Base-by-base conservation (phyloP, 2,113 vertebrate species). In the Coturnix japonica region DNA sequence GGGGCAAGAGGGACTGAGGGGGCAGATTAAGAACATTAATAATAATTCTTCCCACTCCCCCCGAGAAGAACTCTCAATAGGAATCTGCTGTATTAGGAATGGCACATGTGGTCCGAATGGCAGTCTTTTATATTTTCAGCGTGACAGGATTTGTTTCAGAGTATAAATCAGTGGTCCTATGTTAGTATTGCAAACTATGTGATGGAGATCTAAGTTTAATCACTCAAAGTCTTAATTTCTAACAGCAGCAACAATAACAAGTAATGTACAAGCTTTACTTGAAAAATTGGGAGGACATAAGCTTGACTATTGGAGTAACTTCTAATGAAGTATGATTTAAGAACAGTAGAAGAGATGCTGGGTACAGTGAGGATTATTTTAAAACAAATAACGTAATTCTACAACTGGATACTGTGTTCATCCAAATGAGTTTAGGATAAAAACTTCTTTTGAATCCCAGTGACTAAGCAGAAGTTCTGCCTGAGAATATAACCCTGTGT, bases 41-140 rank as follows among this genome's bases (percentile, higher is more conserved):
- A 30, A 16, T 28, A 53, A 31, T 18, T 7, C 10, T 11, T 14
- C 14, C 16, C 0, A 3, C 1, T 5, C 11, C 8, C 1, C 26
- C 43, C 1, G 2, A 19, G 39, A 61, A 31, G 41, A 84, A 41
- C 8, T 3, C 2, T 26, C 46, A 54, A 22, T 37, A 74, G 5
- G 35, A 67, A 39, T 66, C 16, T 66, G 10, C 30, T 63, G 3
- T 54, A 13, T 46, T 74, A 74, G 39, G 82, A 70, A 85, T 78
- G 46, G 4, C 21, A 73, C 22, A 12, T 16, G 5, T 56, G 35
- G 26, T 75, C 33, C 39, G 51, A 66, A 53, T 22, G 26, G 26
- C 84, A 80, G 19, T 51, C 17, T 75, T 33, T 73, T 51, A 19
- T 4, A 21, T 39, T 10, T 56, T 83, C 61, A 11, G 46, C 51